Base-by-base conservation (phyloP, 2,888 invertebrate species). In the Gordius sp. region DNA sequence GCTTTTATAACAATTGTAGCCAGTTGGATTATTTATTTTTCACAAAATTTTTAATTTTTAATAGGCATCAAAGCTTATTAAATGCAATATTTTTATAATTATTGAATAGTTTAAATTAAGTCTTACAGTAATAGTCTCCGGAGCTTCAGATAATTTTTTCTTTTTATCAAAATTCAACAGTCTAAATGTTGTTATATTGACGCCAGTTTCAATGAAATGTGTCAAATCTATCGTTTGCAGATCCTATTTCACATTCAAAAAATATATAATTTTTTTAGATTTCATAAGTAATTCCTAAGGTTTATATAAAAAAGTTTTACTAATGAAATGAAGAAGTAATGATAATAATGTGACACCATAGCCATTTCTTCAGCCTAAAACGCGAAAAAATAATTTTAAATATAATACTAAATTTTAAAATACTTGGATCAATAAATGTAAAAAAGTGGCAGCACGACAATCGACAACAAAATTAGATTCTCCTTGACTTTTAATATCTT, bases 311-410 rank as follows among this genome's bases (percentile, higher is more conserved):
- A 55, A 56, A 56, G 2, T 28, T 24, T 60, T 59, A 60, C 60
- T 26, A 60, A 23, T 25, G 60, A 33, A 18, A 58, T 60, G 58
- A 60, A 60, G 2, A 60, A 41, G 41, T 57, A 60, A 28, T 60
- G 60, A 57, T 60, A 60, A 41, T 60, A 57, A 20, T 59, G 41
- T 18, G 39, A 2, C 53, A 60, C 28, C 27, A 59, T 59, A 18
- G 27, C 26, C 28, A 59, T 33, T 47, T 28, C 59, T 26, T 27
- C 20, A 4, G 59, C 59, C 59, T 59, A 23, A 47, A 58, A 8
- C 13, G 20, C 8, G 24, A 47, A 26, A 54, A 24, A 54, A 16
- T 54, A 26, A 26, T 26, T 54, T 27, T 27, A 54, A 54, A 54
- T 4, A 54, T 16, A 54, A 8, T 20, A 20, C 13, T 26, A 54